Conservation (phyloP, 1,140 invertebrate genomes). For the Belonocnema kinseyi region DNA sequence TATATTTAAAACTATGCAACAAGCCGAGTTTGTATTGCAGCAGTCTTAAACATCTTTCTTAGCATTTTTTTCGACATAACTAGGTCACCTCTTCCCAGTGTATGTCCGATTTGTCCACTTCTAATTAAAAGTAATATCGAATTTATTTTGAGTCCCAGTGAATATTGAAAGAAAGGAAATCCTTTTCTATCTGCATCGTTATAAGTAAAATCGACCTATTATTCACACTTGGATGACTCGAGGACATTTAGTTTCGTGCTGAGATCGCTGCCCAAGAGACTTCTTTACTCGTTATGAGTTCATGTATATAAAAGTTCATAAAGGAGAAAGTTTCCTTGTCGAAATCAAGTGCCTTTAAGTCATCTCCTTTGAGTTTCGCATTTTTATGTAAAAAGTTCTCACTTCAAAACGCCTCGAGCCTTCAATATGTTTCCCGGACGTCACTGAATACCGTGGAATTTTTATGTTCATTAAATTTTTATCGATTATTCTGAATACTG, state of each 20-base stretch:
- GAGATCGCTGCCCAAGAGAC: neutral
- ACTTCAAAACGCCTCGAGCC: neutral
- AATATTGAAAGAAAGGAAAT: neutral
- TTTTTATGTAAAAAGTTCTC: conserved; percentile 1
- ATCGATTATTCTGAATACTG: neutral
- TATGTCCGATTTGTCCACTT: neutral
- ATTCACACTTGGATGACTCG: conserved; percentile 5
- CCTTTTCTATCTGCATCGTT: neutral
- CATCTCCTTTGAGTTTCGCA: neutral
- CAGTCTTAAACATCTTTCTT: neutral
- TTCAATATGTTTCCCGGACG: neutral
- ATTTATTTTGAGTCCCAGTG: neutral
- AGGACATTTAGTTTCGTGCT: conserved; percentile 1
- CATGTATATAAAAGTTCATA: neutral
- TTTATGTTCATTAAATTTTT: neutral
- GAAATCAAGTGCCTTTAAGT: conserved; percentile 15
- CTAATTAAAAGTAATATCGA: conserved; percentile 16
- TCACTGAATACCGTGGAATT: neutral
- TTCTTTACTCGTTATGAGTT: conserved; percentile 9
- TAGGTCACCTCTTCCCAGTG: neutral
- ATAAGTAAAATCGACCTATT: conserved; percentile 16
- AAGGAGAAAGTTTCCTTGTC: conserved; percentile 2
- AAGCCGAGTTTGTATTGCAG: too few relatives aligned
- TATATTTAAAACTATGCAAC: too few relatives aligned
- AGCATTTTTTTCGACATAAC: neutral